Evolutionary conservation across 2,888 invertebrate species (phyloP).

Genomic region (Eilema griseolum): DNA sequence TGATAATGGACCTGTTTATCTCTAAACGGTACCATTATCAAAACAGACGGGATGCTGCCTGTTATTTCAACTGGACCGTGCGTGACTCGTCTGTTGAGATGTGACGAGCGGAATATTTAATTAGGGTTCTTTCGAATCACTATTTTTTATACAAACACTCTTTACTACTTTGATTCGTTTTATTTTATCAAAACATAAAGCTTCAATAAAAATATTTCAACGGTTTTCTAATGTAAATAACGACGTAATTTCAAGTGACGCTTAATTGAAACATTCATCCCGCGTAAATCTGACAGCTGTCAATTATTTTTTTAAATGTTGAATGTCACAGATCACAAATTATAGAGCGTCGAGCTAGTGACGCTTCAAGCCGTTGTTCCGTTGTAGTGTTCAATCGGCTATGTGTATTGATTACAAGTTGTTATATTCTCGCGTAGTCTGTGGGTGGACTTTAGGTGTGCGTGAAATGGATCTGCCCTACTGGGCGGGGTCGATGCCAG

Average conservation of each 20-base stretch:
- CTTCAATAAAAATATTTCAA: constrained; percentile 2
- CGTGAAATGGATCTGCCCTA: constrained; percentile 79
- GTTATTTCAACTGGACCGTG: constrained; percentile 83
- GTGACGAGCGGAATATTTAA: constrained; percentile 69
- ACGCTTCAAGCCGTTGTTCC: constrained; percentile 21
- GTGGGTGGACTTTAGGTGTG: constrained; percentile 81
- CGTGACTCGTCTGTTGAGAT: constrained; percentile 61
- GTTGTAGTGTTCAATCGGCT: constrained; percentile 53
- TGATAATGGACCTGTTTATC: constrained; percentile 57
- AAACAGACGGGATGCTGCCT: constrained; percentile 78
- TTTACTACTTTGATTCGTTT: constrained; percentile 22
- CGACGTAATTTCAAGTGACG: neutral
- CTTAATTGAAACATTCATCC: constrained; percentile 22
- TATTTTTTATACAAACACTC: constrained; percentile 47
- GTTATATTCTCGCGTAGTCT: constrained; percentile 56
- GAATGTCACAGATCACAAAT: constrained; percentile 44
- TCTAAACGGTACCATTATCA: constrained; percentile 65
- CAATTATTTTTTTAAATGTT: constrained; percentile 27
- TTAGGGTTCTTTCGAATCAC: constrained; percentile 56
- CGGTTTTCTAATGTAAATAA: neutral
- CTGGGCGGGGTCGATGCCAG: constrained; percentile 79
- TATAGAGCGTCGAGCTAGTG: constrained; percentile 26
- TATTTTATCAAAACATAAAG: neutral
- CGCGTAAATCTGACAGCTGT: constrained; percentile 31
- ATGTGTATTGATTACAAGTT: constrained; percentile 65